Base-by-base conservation (phyloP, 2,888 invertebrate genomes). In the Asteroscopus sphinx region DNA sequence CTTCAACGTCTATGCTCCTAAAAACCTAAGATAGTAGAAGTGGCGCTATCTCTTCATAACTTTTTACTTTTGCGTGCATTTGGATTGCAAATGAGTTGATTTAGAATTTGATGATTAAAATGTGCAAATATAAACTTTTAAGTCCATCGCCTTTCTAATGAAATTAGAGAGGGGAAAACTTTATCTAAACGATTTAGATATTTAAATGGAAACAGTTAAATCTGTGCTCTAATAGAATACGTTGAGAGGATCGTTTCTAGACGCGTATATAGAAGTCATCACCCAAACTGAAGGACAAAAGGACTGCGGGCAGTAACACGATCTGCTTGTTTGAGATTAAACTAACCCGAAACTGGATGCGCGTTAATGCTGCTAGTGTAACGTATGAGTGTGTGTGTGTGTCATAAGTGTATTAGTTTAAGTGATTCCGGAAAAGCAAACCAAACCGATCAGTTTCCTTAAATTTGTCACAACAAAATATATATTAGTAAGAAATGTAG, bases 251-350 rank as follows among this genome's bases (percentile, higher is more conserved):
- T 40, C 28, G 30, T 40, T 54, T n/a, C 32, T 28, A 37, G 42
- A 6, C 15, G 15, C 45, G 45, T 35, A 46, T 40, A 49, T 55
- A 57, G 21, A 49, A 45, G 32, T 57, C 59, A 62, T 66, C 41
- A 39, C 45, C 25, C 25, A 42, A 56, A 79, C 52, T 55, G 53
- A 60, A 68, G 66, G 72, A 68, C 76, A 72, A 77, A 77, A 75
- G 62, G 73, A 70, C 63, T 80, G 81, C 74, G 69, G 73, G 46
- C 55, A 73, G 87, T 83, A 86, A 88, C 79, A 64, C 75, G 82
- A 88, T 85, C 83, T 80, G 72, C 76, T 87, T 87, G 83, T 82
- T 85, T 82, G 81, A 80, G 81, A 83, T 86, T 82, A 84, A 83
- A 83, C 83, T 84, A 80, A 83, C 82, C 83, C 82, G 79, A 83